Conservation (phyloP, 2,888 invertebrate genomes). For the Rhingia campestris region DNA sequence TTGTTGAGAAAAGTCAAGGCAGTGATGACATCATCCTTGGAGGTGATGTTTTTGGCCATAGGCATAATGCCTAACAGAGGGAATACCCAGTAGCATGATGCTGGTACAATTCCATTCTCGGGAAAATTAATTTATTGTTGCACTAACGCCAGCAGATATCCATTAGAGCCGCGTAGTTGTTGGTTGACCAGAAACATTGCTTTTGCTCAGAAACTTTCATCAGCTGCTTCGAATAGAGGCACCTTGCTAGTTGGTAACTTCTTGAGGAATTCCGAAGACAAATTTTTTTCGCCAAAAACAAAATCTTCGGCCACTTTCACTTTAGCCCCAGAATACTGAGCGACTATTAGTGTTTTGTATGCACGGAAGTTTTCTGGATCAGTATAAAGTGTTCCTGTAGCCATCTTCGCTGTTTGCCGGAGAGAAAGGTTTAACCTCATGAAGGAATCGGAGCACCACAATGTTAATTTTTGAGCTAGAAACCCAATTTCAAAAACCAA, state of each 20-base stretch:
- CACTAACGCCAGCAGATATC: conserved; percentile 90
- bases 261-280: conserved; percentile 91
- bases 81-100: conserved; percentile 97
- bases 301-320: conserved; percentile 93
- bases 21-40: conserved; percentile 91
- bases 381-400: conserved; percentile 99
- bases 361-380: conserved; percentile 99
- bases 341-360: conserved; percentile 98
- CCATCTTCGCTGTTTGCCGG: no score
- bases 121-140: conserved; percentile 97
- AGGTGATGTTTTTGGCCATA: conserved; percentile 92
- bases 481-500: no score
- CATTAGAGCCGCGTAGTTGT: conserved; percentile 90
- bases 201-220: conserved; percentile 95
- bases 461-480: no score
- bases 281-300: conserved; percentile 97
- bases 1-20: conserved; percentile 87
- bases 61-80: conserved; percentile 96
- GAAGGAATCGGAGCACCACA: no score
- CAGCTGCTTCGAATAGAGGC: conserved; percentile 95
- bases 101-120: conserved; percentile 96
- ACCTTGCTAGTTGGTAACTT: conserved; percentile 99
- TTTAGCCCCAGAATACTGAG: conserved; percentile 95
- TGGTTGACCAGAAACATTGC: conserved; percentile 96
- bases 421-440: no score